A percentile compares a stretch with the other conserved stretches of the same genome.
phyloP scores from a whole-genome alignment of 2,113 vertebrate genomes.

The Neomonachus schauinslandi region DNA sequence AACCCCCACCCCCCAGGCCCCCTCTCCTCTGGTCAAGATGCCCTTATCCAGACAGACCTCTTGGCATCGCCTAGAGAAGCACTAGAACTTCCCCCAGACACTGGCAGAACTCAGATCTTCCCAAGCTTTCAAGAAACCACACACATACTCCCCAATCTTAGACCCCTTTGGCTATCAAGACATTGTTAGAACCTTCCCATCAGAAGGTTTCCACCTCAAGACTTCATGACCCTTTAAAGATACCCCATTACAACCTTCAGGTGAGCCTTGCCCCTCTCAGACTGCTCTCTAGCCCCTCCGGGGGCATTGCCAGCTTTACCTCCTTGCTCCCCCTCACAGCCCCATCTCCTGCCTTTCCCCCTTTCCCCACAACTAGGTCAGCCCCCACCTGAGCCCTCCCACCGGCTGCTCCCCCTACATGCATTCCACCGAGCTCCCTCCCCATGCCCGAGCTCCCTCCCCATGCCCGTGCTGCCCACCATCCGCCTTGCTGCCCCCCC shows the following conservation, averaged over 20 bases:
- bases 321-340: not conserved
- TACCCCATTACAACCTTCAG: not conserved
- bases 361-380: not conserved
- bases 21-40: not conserved
- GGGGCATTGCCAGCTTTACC: not conserved
- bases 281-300: not conserved
- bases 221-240: not conserved
- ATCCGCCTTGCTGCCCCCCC: conserved; percentile 69
- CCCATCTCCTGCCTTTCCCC: not conserved
- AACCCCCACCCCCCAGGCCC: not conserved
- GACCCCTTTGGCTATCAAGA: not conserved
- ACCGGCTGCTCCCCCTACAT: conserved; percentile 44
- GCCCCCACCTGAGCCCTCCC: not conserved
- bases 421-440: conserved; percentile 48
- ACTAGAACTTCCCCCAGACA: not conserved
- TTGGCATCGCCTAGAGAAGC: not conserved
- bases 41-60: not conserved
- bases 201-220: not conserved
- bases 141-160: not conserved
- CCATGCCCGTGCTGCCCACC: conserved; percentile 64
- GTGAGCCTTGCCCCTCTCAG: not conserved
- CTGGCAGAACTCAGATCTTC: not conserved
- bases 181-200: not conserved
- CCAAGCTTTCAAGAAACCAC: not conserved
- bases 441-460: conserved; percentile 32